Base-by-base conservation (phyloP, 2,797 vertebrate species). In the Amazonetta brasiliensis region DNA sequence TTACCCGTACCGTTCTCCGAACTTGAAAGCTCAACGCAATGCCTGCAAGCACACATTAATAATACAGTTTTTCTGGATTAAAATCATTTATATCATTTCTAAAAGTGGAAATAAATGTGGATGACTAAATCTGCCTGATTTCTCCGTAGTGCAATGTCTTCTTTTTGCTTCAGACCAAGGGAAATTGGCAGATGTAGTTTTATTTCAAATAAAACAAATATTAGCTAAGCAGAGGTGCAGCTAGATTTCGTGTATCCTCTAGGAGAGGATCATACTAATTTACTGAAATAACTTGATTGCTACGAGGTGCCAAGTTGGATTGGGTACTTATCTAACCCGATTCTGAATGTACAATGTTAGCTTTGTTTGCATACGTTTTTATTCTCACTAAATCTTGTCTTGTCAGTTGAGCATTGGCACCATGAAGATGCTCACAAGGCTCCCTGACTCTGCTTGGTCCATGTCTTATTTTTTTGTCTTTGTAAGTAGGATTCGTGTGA, bases 21-120 rank as follows among this genome's bases (percentile, higher is more conserved):
- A 87, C 76, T 82, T 9, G 2, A 94, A 95, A 95, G 76, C 82
- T 91, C 35, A 64, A 52, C 73, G 87, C 89, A 85, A 64, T 92
- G 74, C 66, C 93, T 89, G 44, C 75, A 82, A 92, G 72, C 62
- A 72, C 59, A 22, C 81, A 82, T 33, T 92, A 96, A 95, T 82
- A 84, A 68, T 76, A 60, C 19, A 23, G 13, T 68, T 97, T 73
- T 83, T 78, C 56, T 79, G 75, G 69, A 89, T 89, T 94, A 77
- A 92, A 93, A 90, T 94, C 76, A 63, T 82, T 91, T 93, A 30
- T 31, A 73, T 85, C 35, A 0, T 83, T 64, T n/a, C 14, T 16
- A 23, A 74, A 67, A 80, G 55, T 35, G 18, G 44, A 87, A 52
- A 35, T 50, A 74, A 77, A 50, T 63, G 71, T 73, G 26, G 81